A percentile compares a stretch with the other conserved stretches of the same genome.
Conservation (phyloP, 2,888 invertebrate species). For the Aleiodes leptofemur region DNA sequence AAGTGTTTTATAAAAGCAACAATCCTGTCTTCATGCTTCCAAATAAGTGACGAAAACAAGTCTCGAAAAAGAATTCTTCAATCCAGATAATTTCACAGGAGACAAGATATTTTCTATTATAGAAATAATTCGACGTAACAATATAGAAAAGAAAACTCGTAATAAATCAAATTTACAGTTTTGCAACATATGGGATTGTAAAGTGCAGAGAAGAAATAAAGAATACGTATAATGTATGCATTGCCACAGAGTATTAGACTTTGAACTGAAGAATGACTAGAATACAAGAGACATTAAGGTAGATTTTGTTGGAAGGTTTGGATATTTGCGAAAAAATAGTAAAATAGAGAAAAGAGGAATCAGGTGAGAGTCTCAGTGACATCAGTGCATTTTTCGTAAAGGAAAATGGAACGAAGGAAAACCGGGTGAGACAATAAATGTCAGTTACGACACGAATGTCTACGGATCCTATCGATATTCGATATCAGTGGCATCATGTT, state of each 20-base stretch:
- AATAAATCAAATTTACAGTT: too few species aligned
- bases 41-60: too few species aligned
- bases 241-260: slow-evolving; percentile 45
- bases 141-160: too few species aligned
- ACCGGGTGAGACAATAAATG: slow-evolving; percentile 43
- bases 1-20: too few species aligned
- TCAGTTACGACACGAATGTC: slow-evolving; percentile 27
- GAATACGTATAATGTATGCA: slow-evolving; percentile 14
- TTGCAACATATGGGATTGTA: too few species aligned
- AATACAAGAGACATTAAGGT: slow-evolving; percentile 18
- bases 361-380: slow-evolving; percentile 17
- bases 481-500: slow-evolving; percentile 34
- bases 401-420: slow-evolving; percentile 31
- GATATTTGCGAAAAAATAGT: background rate
- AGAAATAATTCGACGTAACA: too few species aligned
- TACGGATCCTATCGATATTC: slow-evolving; percentile 37
- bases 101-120: too few species aligned
- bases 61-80: too few species aligned
- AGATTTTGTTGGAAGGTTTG: background rate
- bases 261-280: slow-evolving; percentile 12
- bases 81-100: too few species aligned
- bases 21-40: too few species aligned
- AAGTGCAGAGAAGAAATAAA: too few species aligned
- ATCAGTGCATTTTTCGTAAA: background rate
- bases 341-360: slow-evolving; percentile 7